Conservation (phyloP, 1,140 invertebrate genomes). For the Chironomus tepperi region DNA sequence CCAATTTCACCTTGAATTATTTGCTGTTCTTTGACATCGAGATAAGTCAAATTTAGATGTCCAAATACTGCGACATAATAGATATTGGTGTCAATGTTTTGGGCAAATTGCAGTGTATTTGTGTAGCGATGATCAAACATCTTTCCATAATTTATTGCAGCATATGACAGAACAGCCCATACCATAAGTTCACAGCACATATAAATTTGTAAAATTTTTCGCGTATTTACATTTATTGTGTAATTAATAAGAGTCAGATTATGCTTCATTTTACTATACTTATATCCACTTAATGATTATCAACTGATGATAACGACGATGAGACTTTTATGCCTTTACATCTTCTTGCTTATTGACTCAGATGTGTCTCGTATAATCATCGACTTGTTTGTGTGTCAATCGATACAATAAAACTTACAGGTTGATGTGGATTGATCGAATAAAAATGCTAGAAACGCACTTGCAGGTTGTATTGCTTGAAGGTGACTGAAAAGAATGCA, state of each 20-base stretch:
- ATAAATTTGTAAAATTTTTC: slow-evolving; percentile 2
- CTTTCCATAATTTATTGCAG: not conserved
- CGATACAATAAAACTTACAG: not conserved
- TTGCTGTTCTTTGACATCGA: not conserved
- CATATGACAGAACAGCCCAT: not conserved
- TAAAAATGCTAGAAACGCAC: not conserved
- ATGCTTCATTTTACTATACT: slow-evolving; percentile 2
- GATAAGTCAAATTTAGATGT: not conserved
- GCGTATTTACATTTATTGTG: not conserved
- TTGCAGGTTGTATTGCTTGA: no score
- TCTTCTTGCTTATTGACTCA: slow-evolving; percentile 6
- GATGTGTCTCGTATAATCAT: not conserved
- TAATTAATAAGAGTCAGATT: not conserved
- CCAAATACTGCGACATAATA: slow-evolving; percentile 1
- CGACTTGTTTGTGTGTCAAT: not conserved
- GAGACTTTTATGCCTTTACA: not conserved
- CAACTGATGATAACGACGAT: not conserved
- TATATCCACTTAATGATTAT: not conserved
- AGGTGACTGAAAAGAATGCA: no score
- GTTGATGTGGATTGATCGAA: not conserved
- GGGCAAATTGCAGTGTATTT: not conserved
- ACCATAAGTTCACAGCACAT: not conserved
- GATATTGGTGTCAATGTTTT: slow-evolving; percentile 9
- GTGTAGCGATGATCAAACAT: slow-evolving; percentile 1
- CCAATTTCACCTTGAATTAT: not conserved